Evolutionary conservation across 2,797 vertebrate species (phyloP), one percentile per base, ranked within the genome.

Genomic region (Spea hammondii): DNA sequence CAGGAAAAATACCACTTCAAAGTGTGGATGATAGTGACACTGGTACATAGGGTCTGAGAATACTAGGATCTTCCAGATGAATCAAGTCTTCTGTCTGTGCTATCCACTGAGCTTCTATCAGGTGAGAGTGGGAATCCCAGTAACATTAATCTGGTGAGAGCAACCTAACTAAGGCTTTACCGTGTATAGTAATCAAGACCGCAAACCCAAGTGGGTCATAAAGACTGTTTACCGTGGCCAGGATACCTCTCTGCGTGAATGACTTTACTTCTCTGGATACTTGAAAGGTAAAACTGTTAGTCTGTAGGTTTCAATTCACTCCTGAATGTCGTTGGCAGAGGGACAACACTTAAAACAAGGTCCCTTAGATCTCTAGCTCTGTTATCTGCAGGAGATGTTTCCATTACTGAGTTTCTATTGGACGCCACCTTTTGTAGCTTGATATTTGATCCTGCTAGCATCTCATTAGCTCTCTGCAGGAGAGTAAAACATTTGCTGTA

Each of bases 221-320:
- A 11, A 57, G 8, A 57, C 4, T 57, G 55, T 57, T 57, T 12
- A 57, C 8, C 11, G 8, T 59, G 12, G 11, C 55, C 10, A 59
- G 11, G 5, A 59, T 59, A 59, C 55, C 65, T 66, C 65, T 46
- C 46, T 10, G 8, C 13, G 32, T 66, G 44, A 66, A 66, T 47
- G 65, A 44, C 32, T 66, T 66, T 47, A 4, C 65, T 66, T 66
- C 65, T 47, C 32, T 66, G 44, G 65, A 66, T 9, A 46, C 65
- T 47, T 10, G 32, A 47, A 66, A 66, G 32, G 65, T 66, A 47
- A 46, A 66, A 45, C 65, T 66, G 65, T 66, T 5, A 66, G 32
- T 66, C 65, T 46, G 8, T 46, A 66, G 32, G 65, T 66, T 47
- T 32, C 65, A 66, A 66, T 44, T 45, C 32, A 66, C 10, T 47